Evolutionary conservation across 1,140 invertebrate genomes (phyloP).

Genomic region (Dysdera silvatica): DNA sequence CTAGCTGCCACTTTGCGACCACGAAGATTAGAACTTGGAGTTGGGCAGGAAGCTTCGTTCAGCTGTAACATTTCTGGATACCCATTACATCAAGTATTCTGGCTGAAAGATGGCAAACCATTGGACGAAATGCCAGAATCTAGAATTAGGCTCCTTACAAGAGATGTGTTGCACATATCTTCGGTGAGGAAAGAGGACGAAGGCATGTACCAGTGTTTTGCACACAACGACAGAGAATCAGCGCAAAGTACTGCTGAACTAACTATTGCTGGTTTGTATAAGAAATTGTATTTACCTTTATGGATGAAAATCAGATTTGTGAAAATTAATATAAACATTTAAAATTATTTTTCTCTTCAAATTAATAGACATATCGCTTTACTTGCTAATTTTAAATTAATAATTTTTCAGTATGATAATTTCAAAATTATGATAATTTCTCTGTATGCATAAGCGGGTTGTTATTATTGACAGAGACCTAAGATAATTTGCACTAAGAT

Average conservation of each 20-base stretch:
- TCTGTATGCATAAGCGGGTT: no score
- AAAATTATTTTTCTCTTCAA: no score
- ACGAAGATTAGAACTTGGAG: conserved; percentile 60
- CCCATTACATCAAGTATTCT: conserved; percentile 75
- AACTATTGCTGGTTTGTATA: conserved; percentile 71
- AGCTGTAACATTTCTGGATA: conserved; percentile 75
- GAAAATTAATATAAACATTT: no score
- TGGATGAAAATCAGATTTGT: no score
- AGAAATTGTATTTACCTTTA: no score
- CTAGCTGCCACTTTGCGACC: conserved; percentile 57
- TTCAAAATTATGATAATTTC: no score
- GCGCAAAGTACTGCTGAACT: conserved; percentile 71
- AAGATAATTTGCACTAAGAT: no score
- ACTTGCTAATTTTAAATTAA: no score
- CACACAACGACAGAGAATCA: conserved; percentile 57
- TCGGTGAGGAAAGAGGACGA: conserved; percentile 39
- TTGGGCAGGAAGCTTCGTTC: conserved; percentile 70
- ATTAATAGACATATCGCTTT: no score
- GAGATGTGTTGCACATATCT: conserved; percentile 36
- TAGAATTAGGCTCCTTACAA: neutral
- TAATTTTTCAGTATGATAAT: no score
- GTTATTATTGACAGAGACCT: no score
- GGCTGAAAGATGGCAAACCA: conserved; percentile 85
- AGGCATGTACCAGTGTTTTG: conserved; percentile 71
- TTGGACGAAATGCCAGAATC: neutral